Base-by-base conservation (phyloP, 2,888 invertebrate genomes). In the Pandemis corylana region DNA sequence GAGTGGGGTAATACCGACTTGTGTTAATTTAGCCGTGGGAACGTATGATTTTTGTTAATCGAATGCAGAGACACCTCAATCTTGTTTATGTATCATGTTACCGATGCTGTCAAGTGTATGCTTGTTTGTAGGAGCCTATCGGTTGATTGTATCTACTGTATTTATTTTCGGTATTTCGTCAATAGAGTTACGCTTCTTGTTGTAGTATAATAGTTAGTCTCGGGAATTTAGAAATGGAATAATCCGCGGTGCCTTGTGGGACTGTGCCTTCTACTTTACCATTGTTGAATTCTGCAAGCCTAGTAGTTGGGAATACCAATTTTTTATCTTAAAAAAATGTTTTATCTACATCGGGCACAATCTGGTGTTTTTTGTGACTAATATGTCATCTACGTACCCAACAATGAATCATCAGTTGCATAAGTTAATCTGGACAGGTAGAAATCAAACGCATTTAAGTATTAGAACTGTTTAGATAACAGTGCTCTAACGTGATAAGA, bases 181-280 rank as follows among this genome's bases (percentile, higher is more conserved):
- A 85, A 82, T 82, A 82, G 69, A 85, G 87, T 84, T 90, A 92
- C 90, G 91, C 92, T 93, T 93, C 86, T 85, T 85, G 85, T 84
- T 85, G 82, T 90, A 90, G 87, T 88, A n/a, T n/a, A 86, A 83
- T 86, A 87, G 83, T 86, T 84, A 85, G 83, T 85, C 81, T 85
- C 80, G 82, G 84, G 80, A 83, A 83, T 82, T 82, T 78, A 77
- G 77, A 81, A 81, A 79, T 76, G 77, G 81, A 89, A 89, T 89
- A 88, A 89, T 89, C 86, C 79, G 81, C 83, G 85, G 87, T 89
- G 90, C 87, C 87, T 89, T 87, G 84, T 83, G 72, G 64, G 76
- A 78, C 68, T 63, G 74, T 74, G 67, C 76, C 73, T 74, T 76
- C 9, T 41, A 65, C n/a, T n/a, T 68, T 44, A 67, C 42, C n/a